Evolutionary conservation across 2,888 invertebrate species (phyloP), one percentile per base, ranked within the genome.

Genomic region (Tetragonisca angustula): DNA sequence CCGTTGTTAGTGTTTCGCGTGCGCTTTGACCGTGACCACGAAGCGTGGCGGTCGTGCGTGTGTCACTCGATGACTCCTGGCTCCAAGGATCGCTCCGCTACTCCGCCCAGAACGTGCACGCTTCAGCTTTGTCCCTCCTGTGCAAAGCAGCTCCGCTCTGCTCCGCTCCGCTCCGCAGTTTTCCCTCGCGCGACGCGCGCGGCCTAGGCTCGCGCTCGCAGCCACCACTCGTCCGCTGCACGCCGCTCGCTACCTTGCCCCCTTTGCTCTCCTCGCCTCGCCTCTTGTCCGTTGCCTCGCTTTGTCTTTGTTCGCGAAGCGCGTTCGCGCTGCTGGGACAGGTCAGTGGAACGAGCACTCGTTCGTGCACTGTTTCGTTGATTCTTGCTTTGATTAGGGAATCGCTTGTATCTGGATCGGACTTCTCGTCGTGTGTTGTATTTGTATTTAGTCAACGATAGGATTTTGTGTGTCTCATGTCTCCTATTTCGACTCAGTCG

Each of bases 41-140:
- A 92, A 94, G 94, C 94, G 93, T 94, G 94, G 93, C 93, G 90
- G 92, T 89, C 93, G 93, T 93, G 94, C 94, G 94, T 94, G 93
- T 93, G 94, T 94, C 94, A 94, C 93, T 93, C 90, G 90, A 90
- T 93, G 93, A 93, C 93, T 94, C 91, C 91, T 92, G 90, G 91
- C 91, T 90, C 88, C 88, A 81, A 87, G 90, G 90, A 92, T 91
- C 90, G 88, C 83, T 91, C 89, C 91, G 86, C 88, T 90, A 90
- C 90, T 90, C 93, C 94, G 93, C 94, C 94, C 94, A 93, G 91
- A 93, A 93, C 90, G 88, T 93, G 92, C 93, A 93, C 94, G 92
- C 78, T 78, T 65, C 81, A 76, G 67, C 83, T 76, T 76, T 77
- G 71, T 80, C 49, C 77, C 65, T 36, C 27, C n/a, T n/a, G 64